These are phyloP conservation scores for Orbicella faveolata DNA, from an alignment of 64 coral and sea anemone species.

Conservation along the genomic window DNA sequence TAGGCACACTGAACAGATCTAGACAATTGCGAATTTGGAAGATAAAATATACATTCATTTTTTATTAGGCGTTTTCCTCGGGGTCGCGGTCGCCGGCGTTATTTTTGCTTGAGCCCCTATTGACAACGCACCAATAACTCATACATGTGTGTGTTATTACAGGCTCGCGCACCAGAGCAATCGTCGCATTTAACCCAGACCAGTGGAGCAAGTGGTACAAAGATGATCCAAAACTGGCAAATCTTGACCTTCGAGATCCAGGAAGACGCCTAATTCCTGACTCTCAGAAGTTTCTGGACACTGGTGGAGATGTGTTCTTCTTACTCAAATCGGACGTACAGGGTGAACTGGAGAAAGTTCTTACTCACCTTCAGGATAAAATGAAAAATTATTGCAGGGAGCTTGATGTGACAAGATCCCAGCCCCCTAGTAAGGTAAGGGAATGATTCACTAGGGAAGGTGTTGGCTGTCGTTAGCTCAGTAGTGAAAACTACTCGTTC, in stretches of 20 bases:
- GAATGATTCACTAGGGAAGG: neutral
- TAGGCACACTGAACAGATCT: too few relatives aligned
- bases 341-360: conserved; percentile 37
- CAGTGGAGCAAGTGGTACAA: conserved; percentile 73
- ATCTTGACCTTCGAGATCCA: conserved; percentile 35
- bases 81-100: too few relatives aligned
- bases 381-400: conserved; percentile 44
- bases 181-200: conserved; percentile 68
- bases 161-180: conserved; percentile 67
- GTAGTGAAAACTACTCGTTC: too few relatives aligned
- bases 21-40: too few relatives aligned
- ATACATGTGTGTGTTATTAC: neutral
- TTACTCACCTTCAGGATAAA: neutral
- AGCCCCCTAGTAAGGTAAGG: conserved; percentile 63
- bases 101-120: too few relatives aligned
- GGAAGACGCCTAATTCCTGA: conserved; percentile 21
- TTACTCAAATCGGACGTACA: conserved; percentile 58
- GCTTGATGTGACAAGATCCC: conserved; percentile 40
- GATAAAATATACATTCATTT: too few relatives aligned
- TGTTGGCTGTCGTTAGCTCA: neutral
- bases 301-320: conserved; percentile 81
- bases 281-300: conserved; percentile 82
- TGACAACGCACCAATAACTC: too few relatives aligned
- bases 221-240: conserved; percentile 43
- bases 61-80: too few relatives aligned